These are phyloP conservation scores for Phacellophora camtschatica DNA, from an alignment of 30 jellyfish, hydroid and myxozoan species.

Conservation along the genomic window DNA sequence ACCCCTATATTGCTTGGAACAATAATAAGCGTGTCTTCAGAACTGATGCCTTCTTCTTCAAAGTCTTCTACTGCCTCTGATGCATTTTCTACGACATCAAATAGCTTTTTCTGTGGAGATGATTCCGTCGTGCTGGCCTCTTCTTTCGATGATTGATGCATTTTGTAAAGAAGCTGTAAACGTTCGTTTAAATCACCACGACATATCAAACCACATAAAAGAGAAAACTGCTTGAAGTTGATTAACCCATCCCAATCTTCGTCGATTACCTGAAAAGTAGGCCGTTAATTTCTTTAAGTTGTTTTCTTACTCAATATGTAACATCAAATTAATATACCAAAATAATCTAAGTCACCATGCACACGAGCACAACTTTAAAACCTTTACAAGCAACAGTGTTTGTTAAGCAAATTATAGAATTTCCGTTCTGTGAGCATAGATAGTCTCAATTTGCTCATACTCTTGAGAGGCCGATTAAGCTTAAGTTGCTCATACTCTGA, in stretches of 20 bases:
- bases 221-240: constrained; percentile 83
- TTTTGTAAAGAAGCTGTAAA: constrained; percentile 70
- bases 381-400: too few species aligned
- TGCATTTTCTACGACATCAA: constrained; percentile 94
- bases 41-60: constrained; percentile 51
- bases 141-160: constrained; percentile 79
- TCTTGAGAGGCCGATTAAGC: too few species aligned
- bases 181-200: constrained; percentile 91
- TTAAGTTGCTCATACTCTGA: too few species aligned
- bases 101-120: constrained; percentile 42
- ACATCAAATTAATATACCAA: too few species aligned
- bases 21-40: constrained; percentile 49
- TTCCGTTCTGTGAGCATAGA: too few species aligned
- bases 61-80: constrained; percentile 68
- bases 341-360: too few species aligned
- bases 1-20: constrained; percentile 48
- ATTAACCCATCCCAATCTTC: constrained; percentile 74
- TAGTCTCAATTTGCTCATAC: too few species aligned
- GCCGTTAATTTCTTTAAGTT: too few species aligned
- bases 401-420: too few species aligned
- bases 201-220: constrained; percentile 75
- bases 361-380: too few species aligned
- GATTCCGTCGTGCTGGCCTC: constrained; percentile 51
- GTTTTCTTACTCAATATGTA: too few species aligned
- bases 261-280: constrained; percentile 84